These are phyloP conservation scores for Strix uralensis DNA, from an alignment of 2,113 vertebrate genomes.

Conservation along the genomic window DNA sequence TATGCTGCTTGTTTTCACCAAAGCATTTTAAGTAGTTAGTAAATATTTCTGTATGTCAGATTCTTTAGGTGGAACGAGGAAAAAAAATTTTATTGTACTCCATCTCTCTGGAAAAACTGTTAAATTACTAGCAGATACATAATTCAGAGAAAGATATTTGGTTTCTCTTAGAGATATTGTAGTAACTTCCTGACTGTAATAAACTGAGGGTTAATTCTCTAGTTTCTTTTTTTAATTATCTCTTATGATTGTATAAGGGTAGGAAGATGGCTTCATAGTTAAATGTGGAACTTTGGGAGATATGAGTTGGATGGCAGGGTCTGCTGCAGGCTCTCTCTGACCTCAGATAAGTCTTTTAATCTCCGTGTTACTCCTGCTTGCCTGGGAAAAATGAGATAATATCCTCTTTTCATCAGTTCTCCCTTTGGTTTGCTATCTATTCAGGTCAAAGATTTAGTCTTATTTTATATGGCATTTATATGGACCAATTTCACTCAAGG, in stretches of 20 bases:
- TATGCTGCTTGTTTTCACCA: slow-evolving; percentile 13
- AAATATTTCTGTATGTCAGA: slow-evolving; percentile 38
- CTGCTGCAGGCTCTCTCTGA: neutral
- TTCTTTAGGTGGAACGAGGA: neutral
- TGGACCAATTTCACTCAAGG: neutral
- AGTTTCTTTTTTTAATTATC: neutral
- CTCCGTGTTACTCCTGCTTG: neutral
- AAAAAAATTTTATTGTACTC: neutral
- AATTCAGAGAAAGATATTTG: neutral
- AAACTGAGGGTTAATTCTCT: neutral
- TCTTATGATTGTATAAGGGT: neutral
- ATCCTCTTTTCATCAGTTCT: slow-evolving; percentile 21
- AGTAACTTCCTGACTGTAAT: neutral
- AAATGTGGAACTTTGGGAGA: neutral
- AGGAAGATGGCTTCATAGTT: neutral
- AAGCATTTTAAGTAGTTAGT: neutral
- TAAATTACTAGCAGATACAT: neutral
- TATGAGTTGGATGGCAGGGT: neutral
- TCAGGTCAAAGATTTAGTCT: slow-evolving; percentile 35
- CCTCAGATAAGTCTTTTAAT: slow-evolving; percentile 4
- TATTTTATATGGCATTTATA: neutral
- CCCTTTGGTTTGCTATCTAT: slow-evolving; percentile 36
- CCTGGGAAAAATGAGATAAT: neutral
- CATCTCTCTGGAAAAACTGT: neutral
- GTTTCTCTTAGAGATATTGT: neutral